Percentiles rank a stretch among this genome's conserved stretches.
These are phyloP conservation scores for Acleris literana DNA, from an alignment of 2,888 invertebrate genomes.

Conservation along the genomic window DNA sequence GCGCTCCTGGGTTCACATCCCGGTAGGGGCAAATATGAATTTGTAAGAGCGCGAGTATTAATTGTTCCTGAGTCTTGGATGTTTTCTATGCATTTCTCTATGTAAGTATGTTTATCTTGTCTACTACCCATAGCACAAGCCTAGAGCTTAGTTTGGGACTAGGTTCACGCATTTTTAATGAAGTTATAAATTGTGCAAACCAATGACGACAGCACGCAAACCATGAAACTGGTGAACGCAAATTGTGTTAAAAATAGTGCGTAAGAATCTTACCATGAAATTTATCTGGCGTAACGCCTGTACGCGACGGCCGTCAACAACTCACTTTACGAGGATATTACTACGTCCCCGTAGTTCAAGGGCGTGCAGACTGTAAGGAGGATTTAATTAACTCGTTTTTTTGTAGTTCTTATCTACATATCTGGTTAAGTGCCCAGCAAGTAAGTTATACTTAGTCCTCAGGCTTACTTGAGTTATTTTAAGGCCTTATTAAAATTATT, in stretches of 20 bases:
- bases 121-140: too few species aligned
- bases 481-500: too few species aligned
- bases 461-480: too few species aligned
- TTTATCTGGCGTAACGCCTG: slow-evolving; percentile 2
- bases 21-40: too few species aligned
- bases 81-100: too few species aligned
- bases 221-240: slow-evolving; percentile 12
- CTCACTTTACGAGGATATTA: slow-evolving; percentile 3
- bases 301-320: slow-evolving; percentile 2
- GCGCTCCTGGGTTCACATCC: too few species aligned
- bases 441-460: too few species aligned
- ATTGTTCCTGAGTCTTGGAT: too few species aligned
- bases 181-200: slow-evolving; percentile 15
- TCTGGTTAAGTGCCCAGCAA: too few species aligned
- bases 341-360: background rate
- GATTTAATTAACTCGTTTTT: background rate
- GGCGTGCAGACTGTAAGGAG: background rate
- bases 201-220: slow-evolving; percentile 7
- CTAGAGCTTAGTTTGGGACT: too few species aligned
- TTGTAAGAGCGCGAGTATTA: too few species aligned
- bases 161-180: slow-evolving; percentile 8
- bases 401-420: background rate
- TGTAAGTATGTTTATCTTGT: too few species aligned
- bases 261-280: slow-evolving; percentile 14
- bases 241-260: slow-evolving; percentile 8